Evolutionary conservation across 2,888 invertebrate genomes (phyloP).

Genomic region (Anodontia alba): DNA sequence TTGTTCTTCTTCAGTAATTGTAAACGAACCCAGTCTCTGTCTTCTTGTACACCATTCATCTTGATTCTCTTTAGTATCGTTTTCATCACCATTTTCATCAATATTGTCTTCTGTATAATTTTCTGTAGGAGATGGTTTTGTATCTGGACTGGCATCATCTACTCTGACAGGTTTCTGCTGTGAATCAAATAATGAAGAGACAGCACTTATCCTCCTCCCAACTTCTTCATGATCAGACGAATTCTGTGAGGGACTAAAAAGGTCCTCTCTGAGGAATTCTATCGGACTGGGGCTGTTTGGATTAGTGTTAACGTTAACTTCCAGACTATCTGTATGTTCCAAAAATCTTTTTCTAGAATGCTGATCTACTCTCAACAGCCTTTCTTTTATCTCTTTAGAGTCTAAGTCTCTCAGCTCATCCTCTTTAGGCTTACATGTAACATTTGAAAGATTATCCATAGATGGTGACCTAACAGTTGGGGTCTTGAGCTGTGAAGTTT

Average conservation of each 20-base stretch:
- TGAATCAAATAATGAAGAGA: too few relatives aligned
- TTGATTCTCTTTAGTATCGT: neutral
- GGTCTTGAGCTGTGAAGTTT: conserved; percentile 65
- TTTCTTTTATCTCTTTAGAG: neutral
- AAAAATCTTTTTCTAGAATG: neutral
- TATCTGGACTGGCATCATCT: neutral
- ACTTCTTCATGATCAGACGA: conserved; percentile 34
- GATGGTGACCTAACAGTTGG: conserved; percentile 73
- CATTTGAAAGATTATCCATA: conserved; percentile 56
- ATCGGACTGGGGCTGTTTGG: neutral
- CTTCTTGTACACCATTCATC: neutral
- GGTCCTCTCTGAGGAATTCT: neutral
- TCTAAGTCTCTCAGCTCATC: neutral
- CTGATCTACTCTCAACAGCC: neutral
- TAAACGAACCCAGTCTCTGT: neutral
- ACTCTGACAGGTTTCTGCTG: neutral
- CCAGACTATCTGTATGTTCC: neutral
- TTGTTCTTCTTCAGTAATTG: neutral
- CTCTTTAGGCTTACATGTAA: neutral
- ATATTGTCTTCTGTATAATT: neutral
- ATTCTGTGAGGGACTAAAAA: neutral
- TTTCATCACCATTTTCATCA: neutral
- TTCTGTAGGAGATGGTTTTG: neutral
- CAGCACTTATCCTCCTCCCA: neutral
- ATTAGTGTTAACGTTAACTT: neutral